These are phyloP conservation scores for Ochropacha duplaris DNA, from an alignment of 2,888 invertebrate species.

Conservation along the genomic window DNA sequence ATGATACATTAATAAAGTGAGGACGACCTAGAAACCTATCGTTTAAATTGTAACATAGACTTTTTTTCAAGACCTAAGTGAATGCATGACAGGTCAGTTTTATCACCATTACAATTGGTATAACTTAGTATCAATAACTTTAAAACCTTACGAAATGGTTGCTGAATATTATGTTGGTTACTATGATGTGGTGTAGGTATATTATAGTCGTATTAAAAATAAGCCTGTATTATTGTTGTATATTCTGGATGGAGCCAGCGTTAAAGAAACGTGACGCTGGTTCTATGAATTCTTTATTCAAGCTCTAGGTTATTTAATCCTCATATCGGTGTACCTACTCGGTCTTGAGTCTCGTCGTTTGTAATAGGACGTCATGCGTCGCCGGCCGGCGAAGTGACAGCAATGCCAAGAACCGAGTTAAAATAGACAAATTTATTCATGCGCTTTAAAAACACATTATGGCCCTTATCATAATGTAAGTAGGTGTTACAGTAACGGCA, in stretches of 20 bases:
- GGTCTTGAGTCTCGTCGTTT: not conserved
- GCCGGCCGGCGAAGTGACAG: constrained; percentile 8
- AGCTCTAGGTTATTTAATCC: not conserved
- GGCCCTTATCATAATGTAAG: not conserved
- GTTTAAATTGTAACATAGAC: not conserved
- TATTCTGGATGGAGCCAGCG: too few species aligned
- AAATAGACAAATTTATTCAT: constrained; percentile 15
- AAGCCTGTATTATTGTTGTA: too few species aligned
- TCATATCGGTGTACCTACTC: not conserved
- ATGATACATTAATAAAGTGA: not conserved
- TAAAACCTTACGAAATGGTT: too few species aligned
- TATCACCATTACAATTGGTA: not conserved
- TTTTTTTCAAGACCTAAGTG: not conserved
- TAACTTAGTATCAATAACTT: too few species aligned
- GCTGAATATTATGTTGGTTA: too few species aligned
- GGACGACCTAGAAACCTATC: not conserved
- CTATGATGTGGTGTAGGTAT: too few species aligned
- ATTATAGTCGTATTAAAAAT: too few species aligned
- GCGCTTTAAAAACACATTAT: not conserved
- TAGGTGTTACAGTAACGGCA: constrained; percentile 4
- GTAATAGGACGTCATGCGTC: constrained; percentile 9
- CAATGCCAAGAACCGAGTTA: constrained; percentile 17
- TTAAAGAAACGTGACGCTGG: not conserved
- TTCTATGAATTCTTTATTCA: not conserved
- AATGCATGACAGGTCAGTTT: not conserved